Evolutionary conservation across 2,888 invertebrate genomes (phyloP), one percentile per base, ranked within the genome.

Genomic region (Habrosyne pyritoides): DNA sequence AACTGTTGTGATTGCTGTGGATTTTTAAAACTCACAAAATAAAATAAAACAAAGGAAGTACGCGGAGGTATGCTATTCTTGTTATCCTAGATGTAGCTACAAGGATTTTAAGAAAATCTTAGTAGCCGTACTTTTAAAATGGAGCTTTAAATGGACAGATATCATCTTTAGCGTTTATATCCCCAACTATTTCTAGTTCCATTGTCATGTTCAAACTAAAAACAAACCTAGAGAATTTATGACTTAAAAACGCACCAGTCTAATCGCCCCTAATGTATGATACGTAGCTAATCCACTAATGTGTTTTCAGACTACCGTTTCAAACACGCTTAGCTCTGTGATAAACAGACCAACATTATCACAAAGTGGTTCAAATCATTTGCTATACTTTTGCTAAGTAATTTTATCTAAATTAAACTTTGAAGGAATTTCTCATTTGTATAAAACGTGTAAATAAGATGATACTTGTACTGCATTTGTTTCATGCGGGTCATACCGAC

Each of bases 261-360:
- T 21, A 28, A 18, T 30, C 10, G 10, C 5, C 28, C 10, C 50
- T 50, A 50, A 50, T 50, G 18, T 30, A 28, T 10, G 14, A 42
- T 42, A 42, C 18, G 42, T 30, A 30, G 21, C 14, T 50, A 50
- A 50, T 28, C 10, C 28, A 7, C 50, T 50, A 50, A 50, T 50
- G 50, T 28, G 49, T 28, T 14, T 12, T 14, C 48, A 14, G 14
- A 48, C 48, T 48, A 24, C 28, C 10, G 28, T 28, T n/a, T 21
- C 14, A 50, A 28, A 21, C 12, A 8, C 10, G 10, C 22, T 28
- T 10, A 8, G 22, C 50, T 21, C 6, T 24, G 14, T 24, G 22
- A 24, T 14, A 48, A 48, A 48, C 48, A 42, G 18, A 42, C 42
- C 8, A 42, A 42, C 42, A 42, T 42, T 42, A 42, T 42, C 18